These are phyloP conservation scores for Charaxes varanes DNA, from an alignment of 1,140 invertebrate genomes.

Conservation along the genomic window DNA sequence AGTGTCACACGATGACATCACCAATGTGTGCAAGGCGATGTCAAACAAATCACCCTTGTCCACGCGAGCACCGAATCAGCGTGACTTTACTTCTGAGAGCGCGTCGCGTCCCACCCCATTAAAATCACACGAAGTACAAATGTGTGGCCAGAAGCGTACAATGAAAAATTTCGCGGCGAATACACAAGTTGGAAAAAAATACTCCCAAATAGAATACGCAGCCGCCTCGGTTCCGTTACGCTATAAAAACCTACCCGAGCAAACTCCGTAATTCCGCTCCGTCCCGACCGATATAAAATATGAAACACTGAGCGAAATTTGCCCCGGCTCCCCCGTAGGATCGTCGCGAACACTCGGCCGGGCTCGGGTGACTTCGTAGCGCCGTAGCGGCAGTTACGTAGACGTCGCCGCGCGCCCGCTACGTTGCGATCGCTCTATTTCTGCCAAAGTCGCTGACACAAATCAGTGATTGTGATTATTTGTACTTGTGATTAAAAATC, in stretches of 20 bases:
- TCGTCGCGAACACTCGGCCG: conserved; percentile 34
- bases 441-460: conserved; percentile 12
- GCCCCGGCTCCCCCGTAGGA: conserved; percentile 33
- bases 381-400: conserved; percentile 65
- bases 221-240: conserved; percentile 49
- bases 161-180: conserved; percentile 53
- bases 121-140: conserved; percentile 52
- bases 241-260: conserved; percentile 65
- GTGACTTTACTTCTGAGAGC: conserved; percentile 29
- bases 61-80: conserved; percentile 25
- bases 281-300: conserved; percentile 68
- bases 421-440: conserved; percentile 21
- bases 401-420: conserved; percentile 28
- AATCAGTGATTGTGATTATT: conserved; percentile 40
- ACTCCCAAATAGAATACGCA: conserved; percentile 50
- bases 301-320: conserved; percentile 65
- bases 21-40: conserved; percentile 9
- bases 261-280: conserved; percentile 64
- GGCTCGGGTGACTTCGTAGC: conserved; percentile 42
- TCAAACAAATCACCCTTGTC: conserved; percentile 21
- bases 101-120: conserved; percentile 36
- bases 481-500: conserved; percentile 30
- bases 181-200: conserved; percentile 48
- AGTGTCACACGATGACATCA: conserved; percentile 13
- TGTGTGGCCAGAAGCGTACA: conserved; percentile 47